Evolutionary conservation across 2,888 invertebrate genomes (phyloP).

Genomic region (Bimastos eiseni): DNA sequence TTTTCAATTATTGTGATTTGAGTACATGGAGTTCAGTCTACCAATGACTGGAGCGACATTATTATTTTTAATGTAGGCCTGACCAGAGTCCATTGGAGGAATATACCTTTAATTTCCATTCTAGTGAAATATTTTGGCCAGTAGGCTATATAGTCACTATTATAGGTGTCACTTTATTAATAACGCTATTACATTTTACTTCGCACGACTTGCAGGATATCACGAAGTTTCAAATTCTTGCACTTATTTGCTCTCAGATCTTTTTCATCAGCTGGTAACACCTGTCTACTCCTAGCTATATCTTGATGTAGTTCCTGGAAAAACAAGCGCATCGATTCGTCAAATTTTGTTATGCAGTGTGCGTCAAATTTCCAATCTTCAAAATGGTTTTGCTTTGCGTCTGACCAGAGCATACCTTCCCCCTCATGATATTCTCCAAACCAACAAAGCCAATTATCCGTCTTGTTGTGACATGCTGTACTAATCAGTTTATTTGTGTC

Average conservation of each 20-base stretch:
- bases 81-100: no score
- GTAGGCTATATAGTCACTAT: no score
- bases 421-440: background rate
- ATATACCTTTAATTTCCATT: no score
- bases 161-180: no score
- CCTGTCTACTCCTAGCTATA: background rate
- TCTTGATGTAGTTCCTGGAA: background rate
- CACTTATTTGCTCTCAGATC: background rate
- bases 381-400: background rate
- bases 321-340: slow-evolving; percentile 16
- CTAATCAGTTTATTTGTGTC: background rate
- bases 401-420: background rate
- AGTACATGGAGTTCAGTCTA: no score
- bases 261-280: background rate
- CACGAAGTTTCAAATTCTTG: background rate
- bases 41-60: no score
- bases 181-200: no score
- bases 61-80: no score
- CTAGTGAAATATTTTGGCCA: no score
- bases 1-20: no score
- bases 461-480: background rate
- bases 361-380: background rate
- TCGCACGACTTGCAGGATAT: background rate
- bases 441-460: background rate
- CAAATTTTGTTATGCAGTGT: background rate